phyloP scores from a whole-genome alignment of 2,797 vertebrate species.

The Pantherophis vulpinus region DNA sequence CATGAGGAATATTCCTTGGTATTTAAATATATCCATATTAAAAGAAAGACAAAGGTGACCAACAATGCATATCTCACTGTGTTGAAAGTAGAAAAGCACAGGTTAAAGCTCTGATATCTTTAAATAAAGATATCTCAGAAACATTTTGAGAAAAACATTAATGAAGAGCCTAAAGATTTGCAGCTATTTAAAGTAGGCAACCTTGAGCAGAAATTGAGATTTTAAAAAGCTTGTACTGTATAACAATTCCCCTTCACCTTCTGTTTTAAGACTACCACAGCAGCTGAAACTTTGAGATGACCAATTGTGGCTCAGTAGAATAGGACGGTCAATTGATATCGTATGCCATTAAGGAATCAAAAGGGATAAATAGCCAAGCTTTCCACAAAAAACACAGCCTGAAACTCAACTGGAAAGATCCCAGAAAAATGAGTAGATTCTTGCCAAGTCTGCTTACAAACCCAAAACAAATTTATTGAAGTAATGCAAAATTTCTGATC shows the following conservation, averaged over 20 bases:
- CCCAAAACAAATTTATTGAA: constrained; percentile 12
- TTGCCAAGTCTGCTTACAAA: constrained; percentile 8
- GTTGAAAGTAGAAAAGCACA: neutral
- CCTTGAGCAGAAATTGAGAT: neutral
- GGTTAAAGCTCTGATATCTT: neutral
- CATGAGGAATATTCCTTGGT: neutral
- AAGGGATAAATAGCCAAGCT: neutral
- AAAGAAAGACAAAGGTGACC: neutral
- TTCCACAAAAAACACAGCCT: neutral
- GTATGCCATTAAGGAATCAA: neutral
- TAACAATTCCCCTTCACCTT: neutral
- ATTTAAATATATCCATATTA: neutral
- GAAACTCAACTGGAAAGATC: neutral
- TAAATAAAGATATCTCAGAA: neutral
- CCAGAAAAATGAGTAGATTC: neutral
- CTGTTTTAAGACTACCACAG: neutral
- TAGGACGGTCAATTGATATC: neutral
- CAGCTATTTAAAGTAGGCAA: neutral
- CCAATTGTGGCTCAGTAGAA: neutral
- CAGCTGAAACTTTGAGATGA: neutral
- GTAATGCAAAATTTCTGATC: constrained; percentile 27
- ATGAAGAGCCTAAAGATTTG: neutral
- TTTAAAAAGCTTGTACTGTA: neutral
- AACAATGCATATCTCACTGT: neutral
- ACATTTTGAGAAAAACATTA: neutral